These are phyloP conservation scores for Sphyrna mokarran DNA, from an alignment of 2,113 vertebrate species.

Conservation along the genomic window DNA sequence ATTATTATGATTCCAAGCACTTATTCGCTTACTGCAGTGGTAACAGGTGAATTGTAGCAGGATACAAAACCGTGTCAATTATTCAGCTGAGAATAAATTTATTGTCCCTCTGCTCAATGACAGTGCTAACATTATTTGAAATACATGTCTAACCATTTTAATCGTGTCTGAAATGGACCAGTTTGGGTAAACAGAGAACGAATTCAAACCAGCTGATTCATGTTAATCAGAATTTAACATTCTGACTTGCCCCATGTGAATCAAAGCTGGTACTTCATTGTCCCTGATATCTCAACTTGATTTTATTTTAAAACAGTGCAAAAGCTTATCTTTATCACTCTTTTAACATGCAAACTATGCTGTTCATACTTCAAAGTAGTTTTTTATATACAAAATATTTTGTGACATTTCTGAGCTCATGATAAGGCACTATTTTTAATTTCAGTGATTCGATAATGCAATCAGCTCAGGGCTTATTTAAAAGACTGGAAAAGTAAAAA, in stretches of 20 bases:
- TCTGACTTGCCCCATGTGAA: background rate
- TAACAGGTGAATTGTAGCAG: background rate
- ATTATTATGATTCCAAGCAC: background rate
- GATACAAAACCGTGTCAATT: background rate
- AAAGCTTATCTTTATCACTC: background rate
- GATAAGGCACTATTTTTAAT: background rate
- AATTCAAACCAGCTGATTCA: background rate
- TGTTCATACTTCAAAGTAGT: background rate
- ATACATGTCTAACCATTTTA: background rate
- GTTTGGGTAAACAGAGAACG: background rate
- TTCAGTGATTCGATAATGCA: background rate
- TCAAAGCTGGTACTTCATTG: background rate
- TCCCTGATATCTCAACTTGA: background rate
- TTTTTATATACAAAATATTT: background rate
- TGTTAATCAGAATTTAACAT: background rate
- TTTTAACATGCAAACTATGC: background rate
- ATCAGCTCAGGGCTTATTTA: background rate
- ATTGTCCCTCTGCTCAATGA: background rate
- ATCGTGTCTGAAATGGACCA: background rate
- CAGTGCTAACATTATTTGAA: background rate
- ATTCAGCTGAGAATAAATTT: background rate
- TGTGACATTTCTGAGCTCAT: background rate
- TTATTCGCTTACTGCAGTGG: background rate
- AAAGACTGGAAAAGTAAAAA: background rate
- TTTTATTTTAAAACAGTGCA: background rate